These are phyloP conservation scores for Dascillus cervinus DNA, from an alignment of 2,888 invertebrate genomes.

Conservation along the genomic window DNA sequence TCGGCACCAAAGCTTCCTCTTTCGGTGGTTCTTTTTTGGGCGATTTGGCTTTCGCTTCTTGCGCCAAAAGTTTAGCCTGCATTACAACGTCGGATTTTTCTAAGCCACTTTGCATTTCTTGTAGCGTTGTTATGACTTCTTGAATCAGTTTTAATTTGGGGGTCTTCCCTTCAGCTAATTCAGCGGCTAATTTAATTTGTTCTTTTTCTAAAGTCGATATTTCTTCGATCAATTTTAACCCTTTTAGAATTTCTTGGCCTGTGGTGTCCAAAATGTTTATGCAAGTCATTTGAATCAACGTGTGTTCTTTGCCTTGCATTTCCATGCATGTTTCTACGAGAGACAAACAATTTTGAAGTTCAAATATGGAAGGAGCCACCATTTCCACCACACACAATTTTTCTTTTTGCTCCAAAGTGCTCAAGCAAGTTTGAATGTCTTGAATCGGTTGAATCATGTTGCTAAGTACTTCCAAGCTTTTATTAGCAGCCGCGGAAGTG, in stretches of 20 bases:
- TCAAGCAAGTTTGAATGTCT: slow-evolving; percentile 56
- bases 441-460: slow-evolving; percentile 55
- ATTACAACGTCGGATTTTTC: slow-evolving; percentile 34
- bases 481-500: slow-evolving; percentile 56
- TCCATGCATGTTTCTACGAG: slow-evolving; percentile 63
- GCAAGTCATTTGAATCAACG: slow-evolving; percentile 61
- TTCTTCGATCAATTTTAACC: slow-evolving; percentile 48
- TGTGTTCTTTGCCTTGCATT: slow-evolving; percentile 57
- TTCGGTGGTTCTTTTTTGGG: slow-evolving; percentile 12
- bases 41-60: slow-evolving; percentile 4
- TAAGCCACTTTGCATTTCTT: slow-evolving; percentile 51
- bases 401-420: slow-evolving; percentile 44
- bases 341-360: slow-evolving; percentile 56
- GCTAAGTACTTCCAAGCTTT: slow-evolving; percentile 57
- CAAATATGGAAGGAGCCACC: slow-evolving; percentile 51
- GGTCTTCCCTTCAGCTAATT: slow-evolving; percentile 34
- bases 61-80: slow-evolving; percentile 10
- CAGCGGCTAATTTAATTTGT: slow-evolving; percentile 25
- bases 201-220: slow-evolving; percentile 44
- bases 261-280: slow-evolving; percentile 56
- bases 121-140: slow-evolving; percentile 49
- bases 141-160: slow-evolving; percentile 40
- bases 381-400: slow-evolving; percentile 50
- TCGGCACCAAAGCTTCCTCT: slow-evolving; percentile 22
- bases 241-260: slow-evolving; percentile 48